Evolutionary conservation across 2,113 vertebrate species (phyloP), one percentile per base, ranked within the genome.

Genomic region (Pelmatolapia mariae): DNA sequence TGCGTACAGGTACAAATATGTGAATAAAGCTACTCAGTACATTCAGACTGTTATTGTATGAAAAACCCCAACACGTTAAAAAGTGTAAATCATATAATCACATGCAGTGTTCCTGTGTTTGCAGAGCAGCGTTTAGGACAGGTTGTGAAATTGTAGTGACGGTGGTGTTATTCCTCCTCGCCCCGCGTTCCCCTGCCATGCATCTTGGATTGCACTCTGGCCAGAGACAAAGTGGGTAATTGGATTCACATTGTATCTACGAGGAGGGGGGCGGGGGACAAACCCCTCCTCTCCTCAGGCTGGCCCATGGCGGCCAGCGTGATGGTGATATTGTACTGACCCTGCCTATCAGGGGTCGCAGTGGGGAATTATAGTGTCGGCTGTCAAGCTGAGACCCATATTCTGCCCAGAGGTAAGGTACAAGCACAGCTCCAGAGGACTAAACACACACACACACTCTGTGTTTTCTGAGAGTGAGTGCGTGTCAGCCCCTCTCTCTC

Each of bases 311-410:
- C 89, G 16, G 88, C 79, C 85, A 78, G 90, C 79, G 84, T 90
- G 91, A 92, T 91, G 91, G 86, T 92, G 93, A 94, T 93, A 88
- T 90, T 91, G 91, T 89, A 61, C 87, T 95, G 94, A 95, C 95
- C 95, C 93, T 36, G 89, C 89, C 87, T 92, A 91, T 93, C 89
- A 88, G 90, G 87, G 94, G 93, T 95, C 94, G 91, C 68, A 38
- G 61, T 83, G 87, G 91, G 81, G 91, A 93, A 94, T 95, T 94
- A 93, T 87, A 88, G 88, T 88, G 92, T 88, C 85, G 80, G 84
- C 87, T 93, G 94, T 94, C 90, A 94, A 94, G 91, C 94, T 92
- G 89, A 91, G 93, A 89, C 94, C 80, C 82, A 84, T 71, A 92
- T 93, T 93, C 83, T 86, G 81, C 92, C 93, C 85, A 86, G 91